Evolutionary conservation across 2,113 vertebrate species (phyloP).

Genomic region (Riparia riparia): DNA sequence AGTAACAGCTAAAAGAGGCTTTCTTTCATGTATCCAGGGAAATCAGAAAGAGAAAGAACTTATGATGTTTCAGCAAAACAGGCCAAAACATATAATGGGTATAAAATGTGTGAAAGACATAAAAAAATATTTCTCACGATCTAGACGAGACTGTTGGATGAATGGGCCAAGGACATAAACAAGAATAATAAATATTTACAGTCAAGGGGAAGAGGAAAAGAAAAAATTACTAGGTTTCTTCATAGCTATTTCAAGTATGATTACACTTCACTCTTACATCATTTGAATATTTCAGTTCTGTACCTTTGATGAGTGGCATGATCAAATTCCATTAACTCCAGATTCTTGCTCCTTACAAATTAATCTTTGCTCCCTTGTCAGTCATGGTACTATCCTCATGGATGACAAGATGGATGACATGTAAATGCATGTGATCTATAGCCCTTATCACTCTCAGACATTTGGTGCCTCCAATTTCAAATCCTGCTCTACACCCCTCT

Average conservation of each 20-base stretch:
- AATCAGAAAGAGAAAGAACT: neutral
- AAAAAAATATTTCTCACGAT: neutral
- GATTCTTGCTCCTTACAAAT: conserved; percentile 25
- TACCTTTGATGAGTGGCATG: neutral
- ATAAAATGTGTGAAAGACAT: neutral
- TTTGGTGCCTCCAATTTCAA: conserved; percentile 64
- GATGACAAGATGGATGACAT: conserved; percentile 13
- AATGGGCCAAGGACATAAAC: neutral
- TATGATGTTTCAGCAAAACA: neutral
- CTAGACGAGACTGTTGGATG: neutral
- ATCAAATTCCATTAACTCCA: conserved; percentile 21
- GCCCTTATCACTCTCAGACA: conserved; percentile 23
- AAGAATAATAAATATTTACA: neutral
- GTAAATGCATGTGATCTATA: conserved; percentile 60
- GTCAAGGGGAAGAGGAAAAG: neutral
- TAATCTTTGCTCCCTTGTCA: conserved; percentile 39
- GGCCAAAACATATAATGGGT: neutral
- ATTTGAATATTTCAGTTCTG: neutral
- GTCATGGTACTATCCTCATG: conserved; percentile 5
- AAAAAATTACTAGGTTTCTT: neutral
- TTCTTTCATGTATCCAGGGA: neutral
- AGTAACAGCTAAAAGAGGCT: neutral
- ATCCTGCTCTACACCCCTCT: conserved; percentile 47
- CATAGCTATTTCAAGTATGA: neutral
- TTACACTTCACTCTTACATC: neutral